Evolutionary conservation across 2,797 vertebrate genomes (phyloP), one percentile per base, ranked within the genome.

Genomic region (Coracias cyanogaster): DNA sequence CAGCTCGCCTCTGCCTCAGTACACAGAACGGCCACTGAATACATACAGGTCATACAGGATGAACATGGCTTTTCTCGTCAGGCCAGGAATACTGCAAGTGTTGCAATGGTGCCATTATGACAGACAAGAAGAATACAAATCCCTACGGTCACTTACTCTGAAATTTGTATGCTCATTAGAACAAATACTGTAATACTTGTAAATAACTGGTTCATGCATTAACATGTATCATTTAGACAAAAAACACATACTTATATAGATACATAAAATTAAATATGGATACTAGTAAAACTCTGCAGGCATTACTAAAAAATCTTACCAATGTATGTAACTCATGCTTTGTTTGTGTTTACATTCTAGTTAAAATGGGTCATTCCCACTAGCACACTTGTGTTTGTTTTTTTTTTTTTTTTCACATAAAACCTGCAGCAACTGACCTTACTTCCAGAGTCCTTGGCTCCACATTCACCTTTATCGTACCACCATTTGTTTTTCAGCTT

Each of bases 401-500:
- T 98, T 98, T 46, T 8, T 16, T 51, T 98, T 98, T 52, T 96
- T 98, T 98, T 99, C 99, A 99, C 99, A 99, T 98, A 99, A 99
- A 99, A 99, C 99, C 99, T 99, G 99, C 99, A 99, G 99, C 97
- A 98, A 99, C 99, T 99, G 98, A 99, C 99, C 99, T 99, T 99
- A 99, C 99, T 99, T 99, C 99, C 99, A 98, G 99, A 99, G 99
- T 99, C 99, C 99, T 99, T 99, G 99, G 98, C 98, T 98, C 99
- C 99, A 99, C 99, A 99, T 98, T 99, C 99, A 98, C 99, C 99
- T 98, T 99, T 99, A 99, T 99, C 99, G 99, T 99, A 73, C 99
- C 99, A 99, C 99, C 99, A 99, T 99, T 99, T 99, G 99, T 99
- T 99, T 99, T 99, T 99, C 99, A 99, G 99, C 99, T 99, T 99